Percentiles rank a stretch among this genome's conserved stretches.
These are phyloP conservation scores for Burhinus bistriatus DNA, from an alignment of 2,113 vertebrate genomes.

Conservation along the genomic window DNA sequence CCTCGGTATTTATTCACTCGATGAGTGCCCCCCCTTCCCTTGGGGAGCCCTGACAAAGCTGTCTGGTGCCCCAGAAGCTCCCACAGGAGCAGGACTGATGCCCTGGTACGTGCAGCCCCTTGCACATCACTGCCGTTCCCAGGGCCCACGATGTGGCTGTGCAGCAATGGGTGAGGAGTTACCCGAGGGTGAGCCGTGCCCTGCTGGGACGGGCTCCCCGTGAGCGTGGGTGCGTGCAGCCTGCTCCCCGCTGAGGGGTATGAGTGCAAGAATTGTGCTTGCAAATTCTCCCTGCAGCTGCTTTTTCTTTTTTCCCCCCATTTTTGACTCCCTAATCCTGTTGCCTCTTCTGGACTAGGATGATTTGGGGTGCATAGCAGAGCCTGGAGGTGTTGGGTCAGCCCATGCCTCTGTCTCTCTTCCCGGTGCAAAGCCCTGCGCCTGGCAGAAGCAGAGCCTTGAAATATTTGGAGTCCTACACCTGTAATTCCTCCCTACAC, in stretches of 20 bases:
- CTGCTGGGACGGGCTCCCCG: rapidly evolving
- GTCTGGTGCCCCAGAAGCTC: neutral
- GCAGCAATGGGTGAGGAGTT: neutral
- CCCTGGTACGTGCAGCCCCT: rapidly evolving
- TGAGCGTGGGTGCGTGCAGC: neutral
- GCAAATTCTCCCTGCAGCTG: neutral
- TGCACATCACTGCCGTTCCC: rapidly evolving
- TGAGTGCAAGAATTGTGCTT: rapidly evolving
- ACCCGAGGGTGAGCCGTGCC: rapidly evolving
- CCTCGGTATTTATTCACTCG: neutral
- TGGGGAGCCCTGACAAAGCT: rapidly evolving
- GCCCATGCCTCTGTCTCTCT: neutral
- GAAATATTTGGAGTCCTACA: constrained; percentile 38
- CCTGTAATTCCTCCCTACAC: constrained; percentile 46
- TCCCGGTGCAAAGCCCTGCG: neutral
- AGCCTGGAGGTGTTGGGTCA: neutral
- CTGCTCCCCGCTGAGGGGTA: rapidly evolving
- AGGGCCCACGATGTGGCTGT: rapidly evolving
- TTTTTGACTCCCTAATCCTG: neutral
- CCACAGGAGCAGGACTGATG: rapidly evolving
- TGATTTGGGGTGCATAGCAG: neutral
- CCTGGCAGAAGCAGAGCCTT: neutral
- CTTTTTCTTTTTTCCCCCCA: rapidly evolving
- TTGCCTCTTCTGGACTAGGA: neutral
- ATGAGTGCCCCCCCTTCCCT: rapidly evolving